Percentiles rank a stretch among this genome's conserved stretches.
Conservation (phyloP, 2,113 vertebrate species). For the Stictonetta naevosa region DNA sequence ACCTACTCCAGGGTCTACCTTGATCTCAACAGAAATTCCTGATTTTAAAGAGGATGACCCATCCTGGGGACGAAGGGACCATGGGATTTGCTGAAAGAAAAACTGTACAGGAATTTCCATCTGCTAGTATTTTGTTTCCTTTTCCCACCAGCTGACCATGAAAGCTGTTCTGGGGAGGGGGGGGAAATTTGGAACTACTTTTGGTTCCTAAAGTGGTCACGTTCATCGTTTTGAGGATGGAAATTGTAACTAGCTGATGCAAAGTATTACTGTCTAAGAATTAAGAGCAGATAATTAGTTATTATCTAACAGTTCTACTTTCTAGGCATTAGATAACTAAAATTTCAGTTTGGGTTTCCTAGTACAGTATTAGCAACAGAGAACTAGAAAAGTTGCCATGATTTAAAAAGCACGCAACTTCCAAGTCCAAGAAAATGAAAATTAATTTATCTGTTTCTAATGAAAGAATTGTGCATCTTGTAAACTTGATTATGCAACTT, state of each 20-base stretch:
- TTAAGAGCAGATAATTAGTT: neutral
- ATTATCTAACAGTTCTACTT: neutral
- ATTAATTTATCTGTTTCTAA: neutral
- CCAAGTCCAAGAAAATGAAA: neutral
- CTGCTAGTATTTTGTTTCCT: neutral
- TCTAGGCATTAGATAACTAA: neutral
- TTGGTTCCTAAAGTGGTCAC: neutral
- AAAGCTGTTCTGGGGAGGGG: rapidly evolving
- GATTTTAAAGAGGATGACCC: neutral
- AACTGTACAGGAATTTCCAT: neutral
- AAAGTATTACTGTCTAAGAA: neutral
- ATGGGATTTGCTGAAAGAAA: neutral
- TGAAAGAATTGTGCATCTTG: neutral
- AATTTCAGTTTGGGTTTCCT: neutral
- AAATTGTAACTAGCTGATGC: neutral
- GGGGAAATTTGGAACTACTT: neutral
- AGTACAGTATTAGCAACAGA: neutral
- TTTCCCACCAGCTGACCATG: neutral
- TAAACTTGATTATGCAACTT: neutral
- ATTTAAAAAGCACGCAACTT: neutral
- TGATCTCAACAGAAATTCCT: neutral
- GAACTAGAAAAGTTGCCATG: neutral
- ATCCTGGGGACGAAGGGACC: neutral
- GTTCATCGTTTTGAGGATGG: neutral
- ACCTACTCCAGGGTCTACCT: neutral